A percentile compares a stretch with the other conserved stretches of the same genome.
These are phyloP conservation scores for Synergus umbraculus DNA, from an alignment of 2,888 invertebrate genomes.

Conservation along the genomic window DNA sequence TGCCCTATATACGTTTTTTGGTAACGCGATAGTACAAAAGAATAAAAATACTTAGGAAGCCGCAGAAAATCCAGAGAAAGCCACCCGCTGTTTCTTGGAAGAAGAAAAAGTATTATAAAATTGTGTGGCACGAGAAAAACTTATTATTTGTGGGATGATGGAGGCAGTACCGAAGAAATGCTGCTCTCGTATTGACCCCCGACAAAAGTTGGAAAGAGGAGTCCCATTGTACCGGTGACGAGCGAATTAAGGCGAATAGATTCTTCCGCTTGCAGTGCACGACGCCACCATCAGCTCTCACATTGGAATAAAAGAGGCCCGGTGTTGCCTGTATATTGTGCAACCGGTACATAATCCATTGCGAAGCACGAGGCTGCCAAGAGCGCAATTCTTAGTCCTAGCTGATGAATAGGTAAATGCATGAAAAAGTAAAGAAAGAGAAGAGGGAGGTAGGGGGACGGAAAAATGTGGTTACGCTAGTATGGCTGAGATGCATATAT, in stretches of 20 bases:
- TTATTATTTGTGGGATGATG: not conserved
- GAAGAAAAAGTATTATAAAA: not conserved
- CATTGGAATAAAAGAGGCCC: no score
- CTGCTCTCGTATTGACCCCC: not conserved
- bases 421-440: not conserved
- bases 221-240: constrained; percentile 58
- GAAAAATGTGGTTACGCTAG: not conserved
- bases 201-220: constrained; percentile 54
- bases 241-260: constrained; percentile 53
- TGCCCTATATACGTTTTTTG: no score
- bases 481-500: not conserved
- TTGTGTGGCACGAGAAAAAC: not conserved
- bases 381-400: no score
- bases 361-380: no score
- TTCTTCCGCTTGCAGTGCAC: no score
- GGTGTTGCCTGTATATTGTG: no score
- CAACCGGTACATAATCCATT: no score
- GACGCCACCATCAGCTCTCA: no score
- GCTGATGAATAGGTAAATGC: not conserved
- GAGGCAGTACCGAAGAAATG: not conserved
- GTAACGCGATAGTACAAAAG: no score
- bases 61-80: not conserved
- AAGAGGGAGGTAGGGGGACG: not conserved
- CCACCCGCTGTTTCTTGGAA: not conserved
- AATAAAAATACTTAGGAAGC: no score